These are phyloP conservation scores for Muraenolepis orangiensis DNA, from an alignment of 2,797 vertebrate genomes.

Conservation along the genomic window DNA sequence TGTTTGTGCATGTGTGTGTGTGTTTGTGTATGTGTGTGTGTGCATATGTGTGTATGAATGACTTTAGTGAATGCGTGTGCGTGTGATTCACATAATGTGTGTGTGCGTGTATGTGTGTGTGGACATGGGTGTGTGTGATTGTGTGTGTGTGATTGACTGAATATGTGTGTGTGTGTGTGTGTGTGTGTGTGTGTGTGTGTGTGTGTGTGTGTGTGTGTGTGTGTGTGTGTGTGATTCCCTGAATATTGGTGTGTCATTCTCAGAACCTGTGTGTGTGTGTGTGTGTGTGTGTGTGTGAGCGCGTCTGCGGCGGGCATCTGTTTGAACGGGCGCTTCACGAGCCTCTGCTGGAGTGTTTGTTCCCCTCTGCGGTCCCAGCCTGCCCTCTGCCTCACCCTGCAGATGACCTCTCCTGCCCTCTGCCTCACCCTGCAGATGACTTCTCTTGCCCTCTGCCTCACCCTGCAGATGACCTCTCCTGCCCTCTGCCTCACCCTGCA, in stretches of 20 bases:
- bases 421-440: constrained; percentile 24
- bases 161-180: constrained; percentile 11
- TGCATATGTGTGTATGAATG: constrained; percentile 5
- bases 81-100: background rate
- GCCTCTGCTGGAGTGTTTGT: background rate
- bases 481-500: no score
- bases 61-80: no score
- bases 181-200: background rate
- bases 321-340: background rate
- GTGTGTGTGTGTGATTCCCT: background rate
- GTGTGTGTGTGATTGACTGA: constrained; percentile 22
- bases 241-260: background rate
- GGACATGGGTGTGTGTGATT: constrained; percentile 22
- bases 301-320: background rate
- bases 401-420: no score
- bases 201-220: background rate
- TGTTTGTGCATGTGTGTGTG: constrained; percentile 12
- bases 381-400: constrained; percentile 12
- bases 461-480: no score
- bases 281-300: background rate
- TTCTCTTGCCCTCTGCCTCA: no score
- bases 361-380: no score
- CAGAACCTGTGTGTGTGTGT: background rate
- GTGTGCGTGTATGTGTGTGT: constrained; percentile 28
- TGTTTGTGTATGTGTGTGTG: constrained; percentile 11